These are phyloP conservation scores for Pempheris klunzingeri DNA, from an alignment of 2,797 vertebrate genomes.

Conservation along the genomic window DNA sequence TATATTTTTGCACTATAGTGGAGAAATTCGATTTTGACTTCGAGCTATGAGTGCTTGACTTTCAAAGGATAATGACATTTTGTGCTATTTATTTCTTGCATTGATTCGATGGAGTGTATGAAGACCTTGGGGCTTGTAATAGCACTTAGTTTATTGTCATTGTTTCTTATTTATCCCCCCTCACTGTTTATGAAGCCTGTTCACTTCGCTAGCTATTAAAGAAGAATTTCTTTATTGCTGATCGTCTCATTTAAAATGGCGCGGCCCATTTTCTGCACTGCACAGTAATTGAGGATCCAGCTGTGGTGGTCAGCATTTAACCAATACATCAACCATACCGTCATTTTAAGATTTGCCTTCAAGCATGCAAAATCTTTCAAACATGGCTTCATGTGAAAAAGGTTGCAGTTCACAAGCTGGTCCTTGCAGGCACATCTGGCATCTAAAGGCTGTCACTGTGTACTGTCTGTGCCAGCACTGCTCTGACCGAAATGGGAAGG, in stretches of 20 bases:
- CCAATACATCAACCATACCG: slow-evolving; percentile 30
- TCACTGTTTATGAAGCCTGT: slow-evolving; percentile 32
- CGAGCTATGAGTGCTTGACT: slow-evolving; percentile 7
- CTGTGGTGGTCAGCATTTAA: slow-evolving; percentile 36
- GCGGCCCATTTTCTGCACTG: slow-evolving; percentile 52
- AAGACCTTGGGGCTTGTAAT: slow-evolving; percentile 37
- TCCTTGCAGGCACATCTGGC: slow-evolving; percentile 43
- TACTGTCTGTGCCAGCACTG: slow-evolving; percentile 18
- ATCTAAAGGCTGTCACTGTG: slow-evolving; percentile 35
- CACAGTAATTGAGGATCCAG: slow-evolving; percentile 44
- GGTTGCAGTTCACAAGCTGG: slow-evolving; percentile 6
- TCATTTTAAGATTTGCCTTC: slow-evolving; percentile 27
- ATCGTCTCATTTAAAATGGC: slow-evolving; percentile 56
- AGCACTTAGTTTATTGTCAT: slow-evolving; percentile 53
- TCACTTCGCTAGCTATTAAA: slow-evolving; percentile 62
- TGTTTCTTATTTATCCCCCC: slow-evolving; percentile 15
- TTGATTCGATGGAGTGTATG: slow-evolving; percentile 28
- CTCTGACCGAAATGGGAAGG: slow-evolving; percentile 43
- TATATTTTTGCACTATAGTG: neutral
- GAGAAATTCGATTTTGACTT: neutral
- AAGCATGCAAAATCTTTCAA: slow-evolving; percentile 21
- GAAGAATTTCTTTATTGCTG: slow-evolving; percentile 58
- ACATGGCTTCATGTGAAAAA: slow-evolving; percentile 8
- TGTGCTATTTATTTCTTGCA: slow-evolving; percentile 13
- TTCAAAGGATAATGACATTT: slow-evolving; percentile 23